phyloP scores from a whole-genome alignment of 2,888 invertebrate genomes.

The Apocheima hispidaria region DNA sequence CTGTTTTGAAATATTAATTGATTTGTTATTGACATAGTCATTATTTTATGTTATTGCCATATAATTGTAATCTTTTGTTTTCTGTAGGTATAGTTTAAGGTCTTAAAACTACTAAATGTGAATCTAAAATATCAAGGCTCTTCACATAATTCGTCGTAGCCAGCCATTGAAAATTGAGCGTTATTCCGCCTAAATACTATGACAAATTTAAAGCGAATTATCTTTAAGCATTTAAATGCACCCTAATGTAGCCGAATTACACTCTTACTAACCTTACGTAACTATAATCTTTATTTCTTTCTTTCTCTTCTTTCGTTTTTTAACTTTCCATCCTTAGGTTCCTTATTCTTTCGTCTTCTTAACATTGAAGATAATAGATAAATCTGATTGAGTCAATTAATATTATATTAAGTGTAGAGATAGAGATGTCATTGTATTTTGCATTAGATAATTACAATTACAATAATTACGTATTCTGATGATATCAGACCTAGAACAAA shows the following conservation, averaged over 20 bases:
- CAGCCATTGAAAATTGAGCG: not conserved
- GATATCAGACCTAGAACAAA: conserved; percentile 10
- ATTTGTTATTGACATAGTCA: conserved; percentile 29
- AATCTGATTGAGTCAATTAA: too few relatives aligned
- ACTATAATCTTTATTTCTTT: too few relatives aligned
- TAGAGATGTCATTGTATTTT: conserved; percentile 7
- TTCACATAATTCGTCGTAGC: not conserved
- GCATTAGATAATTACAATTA: conserved; percentile 5
- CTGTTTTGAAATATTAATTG: conserved; percentile 26
- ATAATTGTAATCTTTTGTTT: conserved; percentile 11
- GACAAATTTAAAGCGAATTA: not conserved
- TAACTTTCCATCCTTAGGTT: too few relatives aligned
- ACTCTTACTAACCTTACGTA: too few relatives aligned
- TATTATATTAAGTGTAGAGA: too few relatives aligned
- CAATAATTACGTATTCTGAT: conserved; percentile 1
- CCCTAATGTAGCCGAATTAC: not conserved
- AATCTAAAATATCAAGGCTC: not conserved
- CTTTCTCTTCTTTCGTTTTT: too few relatives aligned
- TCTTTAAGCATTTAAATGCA: not conserved
- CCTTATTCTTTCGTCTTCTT: too few relatives aligned
- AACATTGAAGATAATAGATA: too few relatives aligned
- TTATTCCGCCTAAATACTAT: not conserved
- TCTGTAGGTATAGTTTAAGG: not conserved
- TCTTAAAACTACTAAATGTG: not conserved
- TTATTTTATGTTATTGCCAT: conserved; percentile 23